These are phyloP conservation scores for Alligator mississippiensis DNA, from an alignment of 2,113 vertebrate genomes.

Conservation along the genomic window DNA sequence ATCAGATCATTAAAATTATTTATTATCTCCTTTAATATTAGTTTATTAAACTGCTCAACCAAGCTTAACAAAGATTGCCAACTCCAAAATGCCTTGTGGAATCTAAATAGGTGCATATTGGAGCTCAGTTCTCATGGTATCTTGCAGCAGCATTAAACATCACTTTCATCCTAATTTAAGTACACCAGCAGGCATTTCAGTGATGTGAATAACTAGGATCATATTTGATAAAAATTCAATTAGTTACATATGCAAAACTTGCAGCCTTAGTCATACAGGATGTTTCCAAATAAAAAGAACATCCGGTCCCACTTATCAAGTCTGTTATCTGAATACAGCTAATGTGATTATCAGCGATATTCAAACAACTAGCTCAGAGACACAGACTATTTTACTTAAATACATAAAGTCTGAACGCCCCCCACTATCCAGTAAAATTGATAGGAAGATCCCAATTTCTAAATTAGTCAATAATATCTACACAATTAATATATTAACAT, in stretches of 20 bases:
- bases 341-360: neutral
- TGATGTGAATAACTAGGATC: neutral
- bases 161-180: neutral
- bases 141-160: neutral
- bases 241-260: constrained; percentile 36
- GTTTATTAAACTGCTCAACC: neutral
- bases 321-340: neutral
- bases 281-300: constrained; percentile 27
- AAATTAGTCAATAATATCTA: neutral
- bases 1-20: neutral
- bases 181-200: neutral
- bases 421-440: neutral
- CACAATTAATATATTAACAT: neutral
- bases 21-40: neutral
- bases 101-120: neutral
- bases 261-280: constrained; percentile 7
- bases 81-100: neutral
- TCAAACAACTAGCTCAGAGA: neutral
- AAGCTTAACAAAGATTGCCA: neutral
- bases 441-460: neutral
- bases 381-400: neutral
- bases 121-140: constrained; percentile 1
- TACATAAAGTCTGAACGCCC: neutral
- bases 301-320: constrained; percentile 11
- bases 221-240: constrained; percentile 40